A percentile compares a stretch with the other conserved stretches of the same genome.
Conservation (phyloP, 2,113 vertebrate species). For the Sarotherodon lohbergeri region DNA sequence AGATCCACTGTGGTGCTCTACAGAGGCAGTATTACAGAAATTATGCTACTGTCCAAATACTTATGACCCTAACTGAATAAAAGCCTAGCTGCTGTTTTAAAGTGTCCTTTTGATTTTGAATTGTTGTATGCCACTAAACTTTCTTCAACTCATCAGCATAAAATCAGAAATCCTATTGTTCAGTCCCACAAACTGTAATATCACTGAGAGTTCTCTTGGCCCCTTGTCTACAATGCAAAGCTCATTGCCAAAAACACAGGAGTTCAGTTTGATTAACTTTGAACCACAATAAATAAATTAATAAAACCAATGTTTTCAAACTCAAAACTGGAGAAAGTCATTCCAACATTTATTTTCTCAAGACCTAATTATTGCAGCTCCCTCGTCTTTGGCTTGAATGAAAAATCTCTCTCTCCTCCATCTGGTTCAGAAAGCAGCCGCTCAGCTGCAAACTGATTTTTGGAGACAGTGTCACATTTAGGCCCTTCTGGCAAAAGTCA, state of each 20-base stretch:
- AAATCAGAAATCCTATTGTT: background rate
- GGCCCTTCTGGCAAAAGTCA: background rate
- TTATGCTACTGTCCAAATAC: rapidly evolving
- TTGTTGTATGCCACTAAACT: background rate
- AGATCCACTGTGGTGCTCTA: background rate
- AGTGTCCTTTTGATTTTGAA: background rate
- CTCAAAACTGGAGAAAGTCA: background rate
- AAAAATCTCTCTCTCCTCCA: background rate
- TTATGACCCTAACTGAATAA: background rate
- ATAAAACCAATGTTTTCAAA: background rate
- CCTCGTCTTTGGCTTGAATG: background rate
- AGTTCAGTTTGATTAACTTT: background rate
- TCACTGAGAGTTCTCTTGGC: background rate
- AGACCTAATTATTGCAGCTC: background rate
- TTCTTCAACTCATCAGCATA: background rate
- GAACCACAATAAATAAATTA: background rate
- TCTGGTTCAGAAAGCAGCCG: background rate
- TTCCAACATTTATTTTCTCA: background rate
- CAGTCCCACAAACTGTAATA: rapidly evolving
- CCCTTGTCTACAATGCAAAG: background rate
- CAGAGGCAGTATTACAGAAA: background rate
- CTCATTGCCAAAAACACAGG: background rate
- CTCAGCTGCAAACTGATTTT: background rate
- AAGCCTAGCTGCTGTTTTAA: background rate
- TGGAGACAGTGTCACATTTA: background rate